A percentile compares a stretch with the other conserved stretches of the same genome.
phyloP scores from a whole-genome alignment of 2,797 vertebrate genomes.

The Acipenser transmontanus region DNA sequence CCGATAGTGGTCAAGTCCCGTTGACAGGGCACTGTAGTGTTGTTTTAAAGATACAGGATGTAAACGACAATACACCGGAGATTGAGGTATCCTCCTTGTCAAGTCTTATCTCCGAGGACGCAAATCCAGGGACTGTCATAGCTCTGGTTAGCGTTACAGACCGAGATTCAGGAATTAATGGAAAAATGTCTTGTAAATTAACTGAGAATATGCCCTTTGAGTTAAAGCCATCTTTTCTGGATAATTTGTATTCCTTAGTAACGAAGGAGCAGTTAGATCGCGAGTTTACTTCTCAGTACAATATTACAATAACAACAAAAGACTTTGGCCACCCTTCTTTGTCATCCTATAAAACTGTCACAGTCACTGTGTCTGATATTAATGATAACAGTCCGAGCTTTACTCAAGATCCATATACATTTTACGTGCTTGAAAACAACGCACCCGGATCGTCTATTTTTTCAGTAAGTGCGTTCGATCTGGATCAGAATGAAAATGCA shows the following conservation, averaged over 20 bases:
- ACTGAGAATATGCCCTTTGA: constrained; percentile 50
- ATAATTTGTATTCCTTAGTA: background rate
- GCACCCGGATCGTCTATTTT: no score
- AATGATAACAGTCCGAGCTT: no score
- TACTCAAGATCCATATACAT: no score
- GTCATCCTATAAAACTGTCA: no score
- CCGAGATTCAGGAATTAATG: constrained; percentile 57
- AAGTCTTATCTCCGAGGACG: constrained; percentile 49
- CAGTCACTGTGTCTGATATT: no score
- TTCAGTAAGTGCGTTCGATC: no score
- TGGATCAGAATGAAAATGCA: constrained; percentile 42
- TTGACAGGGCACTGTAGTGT: constrained; percentile 59
- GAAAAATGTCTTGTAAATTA: constrained; percentile 53
- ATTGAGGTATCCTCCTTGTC: constrained; percentile 58
- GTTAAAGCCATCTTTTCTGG: constrained; percentile 42
- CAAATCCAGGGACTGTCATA: constrained; percentile 51
- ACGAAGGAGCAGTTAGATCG: background rate
- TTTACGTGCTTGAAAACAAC: no score
- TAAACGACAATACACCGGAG: constrained; percentile 60
- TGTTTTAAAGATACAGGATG: constrained; percentile 52
- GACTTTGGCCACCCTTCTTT: no score
- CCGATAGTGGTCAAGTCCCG: constrained; percentile 49
- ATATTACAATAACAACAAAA: no score
- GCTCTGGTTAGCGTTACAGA: constrained; percentile 59
- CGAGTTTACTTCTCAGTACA: no score